Evolutionary conservation across 2,888 invertebrate species (phyloP), one percentile per base, ranked within the genome.

Genomic region (Melieria crassipennis): DNA sequence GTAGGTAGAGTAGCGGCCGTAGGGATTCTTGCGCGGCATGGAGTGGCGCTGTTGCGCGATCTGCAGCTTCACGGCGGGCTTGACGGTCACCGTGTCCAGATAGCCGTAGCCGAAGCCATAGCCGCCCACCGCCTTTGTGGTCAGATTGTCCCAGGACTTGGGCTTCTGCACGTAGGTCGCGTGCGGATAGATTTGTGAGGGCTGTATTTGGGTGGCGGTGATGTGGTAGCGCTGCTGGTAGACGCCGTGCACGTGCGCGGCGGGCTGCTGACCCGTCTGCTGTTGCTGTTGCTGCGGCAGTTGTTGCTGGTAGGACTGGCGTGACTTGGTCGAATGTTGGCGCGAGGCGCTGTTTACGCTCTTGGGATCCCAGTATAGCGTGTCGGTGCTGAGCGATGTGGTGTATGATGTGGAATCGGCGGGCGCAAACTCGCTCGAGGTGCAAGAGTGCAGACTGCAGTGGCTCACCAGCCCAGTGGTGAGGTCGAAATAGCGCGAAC

Each of bases 141-240:
- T 93, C 69, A 96, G 87, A 86, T 95, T 95, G 83, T 95, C 95
- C 95, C 95, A 95, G 0, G 95, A 95, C 84, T 95, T 95, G 0
- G 95, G 95, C 81, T 95, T 96, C 0, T 88, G 85, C 58, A 87
- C 87, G 77, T 89, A 89, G 4, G 78, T 73, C 72, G 89, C 88
- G 65, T 85, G 83, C 48, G 86, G 86, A 74, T 84, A 86, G 62
- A 86, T 82, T 76, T 86, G 86, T 47, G 86, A 82, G 78, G 89
- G 81, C 82, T 88, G 80, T 81, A 88, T 80, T 85, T 89, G 83
- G 67, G 86, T 84, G 16, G 86, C 80, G 30, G 86, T 83, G 57
- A 87, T 77, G 75, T 87, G 87, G 71, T 87, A 86, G 7, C 85
- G 84, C 68, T 84, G 85, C 55, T 82, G 82, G 70, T 82, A 84